Evolutionary conservation across 2,888 invertebrate species (phyloP).

Genomic region (Petrolisthes cinctipes): DNA sequence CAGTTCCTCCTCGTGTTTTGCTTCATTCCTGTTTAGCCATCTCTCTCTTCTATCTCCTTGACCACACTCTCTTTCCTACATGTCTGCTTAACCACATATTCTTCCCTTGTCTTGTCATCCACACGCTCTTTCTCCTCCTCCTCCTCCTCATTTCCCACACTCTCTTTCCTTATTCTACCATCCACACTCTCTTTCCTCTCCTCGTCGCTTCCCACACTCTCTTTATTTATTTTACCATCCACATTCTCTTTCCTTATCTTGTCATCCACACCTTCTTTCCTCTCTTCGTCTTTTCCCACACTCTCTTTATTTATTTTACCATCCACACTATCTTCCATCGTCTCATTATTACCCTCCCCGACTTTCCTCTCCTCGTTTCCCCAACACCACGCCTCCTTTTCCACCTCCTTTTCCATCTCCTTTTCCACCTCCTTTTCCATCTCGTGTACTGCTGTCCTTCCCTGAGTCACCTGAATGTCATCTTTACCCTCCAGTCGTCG

Average conservation of each 20-base stretch:
- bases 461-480: not conserved
- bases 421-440: not conserved
- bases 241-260: not conserved
- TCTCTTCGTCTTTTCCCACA: not conserved
- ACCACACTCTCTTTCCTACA: not conserved
- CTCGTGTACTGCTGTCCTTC: not conserved
- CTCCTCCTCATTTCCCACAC: not conserved
- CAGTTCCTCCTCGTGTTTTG: not conserved
- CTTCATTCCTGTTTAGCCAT: not conserved
- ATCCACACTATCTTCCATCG: not conserved
- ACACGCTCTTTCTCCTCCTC: not conserved
- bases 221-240: not conserved
- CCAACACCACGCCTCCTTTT: not conserved
- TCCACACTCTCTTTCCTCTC: not conserved
- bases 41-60: not conserved
- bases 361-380: not conserved
- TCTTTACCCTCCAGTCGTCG: not conserved
- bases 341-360: not conserved
- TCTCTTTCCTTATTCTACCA: not conserved
- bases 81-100: not conserved
- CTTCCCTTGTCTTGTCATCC: not conserved
- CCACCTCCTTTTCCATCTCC: not conserved
- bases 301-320: not conserved
- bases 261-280: not conserved
- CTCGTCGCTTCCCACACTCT: not conserved